phyloP scores from a whole-genome alignment of 2,797 vertebrate genomes.

The Pangasius krempfi region DNA sequence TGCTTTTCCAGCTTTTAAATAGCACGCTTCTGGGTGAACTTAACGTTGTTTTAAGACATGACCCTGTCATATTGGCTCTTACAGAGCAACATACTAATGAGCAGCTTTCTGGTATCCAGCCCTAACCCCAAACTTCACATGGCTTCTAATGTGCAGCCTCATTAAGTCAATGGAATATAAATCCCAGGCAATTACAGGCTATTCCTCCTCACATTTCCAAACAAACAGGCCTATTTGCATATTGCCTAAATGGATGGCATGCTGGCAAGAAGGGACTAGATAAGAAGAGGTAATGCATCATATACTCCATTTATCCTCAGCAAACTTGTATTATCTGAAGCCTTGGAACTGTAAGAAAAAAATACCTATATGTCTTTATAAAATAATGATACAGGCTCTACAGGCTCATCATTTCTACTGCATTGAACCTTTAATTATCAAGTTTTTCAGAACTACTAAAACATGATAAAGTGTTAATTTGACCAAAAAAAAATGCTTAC shows the following conservation, averaged over 20 bases:
- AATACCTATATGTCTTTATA: neutral
- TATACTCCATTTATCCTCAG: conserved; percentile 54
- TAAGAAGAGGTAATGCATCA: conserved; percentile 72
- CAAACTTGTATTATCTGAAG: conserved; percentile 22
- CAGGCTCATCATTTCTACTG: neutral
- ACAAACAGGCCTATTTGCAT: conserved; percentile 73
- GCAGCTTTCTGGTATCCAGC: conserved; percentile 41
- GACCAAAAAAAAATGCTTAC: neutral
- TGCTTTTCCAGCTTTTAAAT: conserved; percentile 35
- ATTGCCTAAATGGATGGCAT: conserved; percentile 74
- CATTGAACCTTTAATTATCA: too few relatives aligned
- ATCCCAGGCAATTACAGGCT: conserved; percentile 64
- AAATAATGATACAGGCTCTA: neutral
- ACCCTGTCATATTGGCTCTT: conserved; percentile 35
- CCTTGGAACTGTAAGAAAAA: neutral
- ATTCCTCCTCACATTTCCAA: conserved; percentile 61
- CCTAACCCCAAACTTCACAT: conserved; percentile 44
- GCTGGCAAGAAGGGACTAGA: conserved; percentile 59
- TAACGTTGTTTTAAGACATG: conserved; percentile 34
- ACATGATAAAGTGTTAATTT: neutral
- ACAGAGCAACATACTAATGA: conserved; percentile 49
- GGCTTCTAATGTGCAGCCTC: conserved; percentile 55
- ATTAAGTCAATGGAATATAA: conserved; percentile 69
- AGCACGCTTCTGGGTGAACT: conserved; percentile 27
- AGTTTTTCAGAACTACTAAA: neutral